A percentile compares a stretch with the other conserved stretches of the same genome.
These are phyloP conservation scores for Melipona quadrifasciata DNA, from an alignment of 1,140 invertebrate species.

Conservation along the genomic window DNA sequence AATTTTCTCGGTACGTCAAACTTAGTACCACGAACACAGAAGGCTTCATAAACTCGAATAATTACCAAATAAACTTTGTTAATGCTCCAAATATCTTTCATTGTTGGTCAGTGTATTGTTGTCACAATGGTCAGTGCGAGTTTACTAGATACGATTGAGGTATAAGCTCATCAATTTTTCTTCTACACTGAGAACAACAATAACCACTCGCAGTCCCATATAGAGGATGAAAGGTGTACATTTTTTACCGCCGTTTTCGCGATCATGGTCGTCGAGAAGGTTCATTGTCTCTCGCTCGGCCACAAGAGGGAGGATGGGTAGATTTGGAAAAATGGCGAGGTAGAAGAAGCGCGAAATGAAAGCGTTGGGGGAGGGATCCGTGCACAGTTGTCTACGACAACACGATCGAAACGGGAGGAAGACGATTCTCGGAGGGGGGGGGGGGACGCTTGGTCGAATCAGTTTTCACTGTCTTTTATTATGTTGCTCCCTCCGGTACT, in stretches of 20 bases:
- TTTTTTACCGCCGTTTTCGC: conserved; percentile 5
- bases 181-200: no score
- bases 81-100: no score
- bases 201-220: no score
- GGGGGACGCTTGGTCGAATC: conserved; percentile 36
- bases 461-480: conserved; percentile 53
- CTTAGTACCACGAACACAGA: no score
- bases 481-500: conserved; percentile 6
- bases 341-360: conserved; percentile 20
- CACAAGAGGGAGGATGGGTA: conserved; percentile 1
- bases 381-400: conserved; percentile 47
- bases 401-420: conserved; percentile 41
- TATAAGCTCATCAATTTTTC: no score
- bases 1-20: no score
- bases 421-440: conserved; percentile 25
- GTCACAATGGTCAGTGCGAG: no score
- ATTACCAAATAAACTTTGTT: no score
- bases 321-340: conserved; percentile 37
- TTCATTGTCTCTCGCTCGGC: conserved; percentile 7
- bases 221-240: conserved; percentile 3
- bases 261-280: conserved; percentile 24
- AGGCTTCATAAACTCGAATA: no score
- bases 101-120: no score
- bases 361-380: conserved; percentile 7
- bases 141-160: no score